A percentile compares a stretch with the other conserved stretches of the same genome.
These are phyloP conservation scores for Crotalus tigris DNA, from an alignment of 2,113 vertebrate species.

Conservation along the genomic window DNA sequence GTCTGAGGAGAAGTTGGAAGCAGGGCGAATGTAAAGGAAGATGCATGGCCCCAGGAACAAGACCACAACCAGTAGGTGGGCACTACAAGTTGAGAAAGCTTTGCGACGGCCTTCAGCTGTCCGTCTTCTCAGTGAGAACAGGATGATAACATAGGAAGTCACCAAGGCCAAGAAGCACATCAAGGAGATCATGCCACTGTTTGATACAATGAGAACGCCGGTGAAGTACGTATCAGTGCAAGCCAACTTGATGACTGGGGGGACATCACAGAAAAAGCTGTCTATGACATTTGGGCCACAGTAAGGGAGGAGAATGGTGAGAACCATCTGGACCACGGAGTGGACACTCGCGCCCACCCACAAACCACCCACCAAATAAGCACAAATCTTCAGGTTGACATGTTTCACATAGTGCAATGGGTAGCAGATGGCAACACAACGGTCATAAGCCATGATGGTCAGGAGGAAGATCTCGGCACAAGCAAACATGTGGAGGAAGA, in stretches of 20 bases:
- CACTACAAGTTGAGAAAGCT: slow-evolving; percentile 64
- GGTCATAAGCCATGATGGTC: slow-evolving; percentile 66
- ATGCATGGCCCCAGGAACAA: slow-evolving; percentile 62
- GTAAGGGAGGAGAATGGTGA: slow-evolving; percentile 58
- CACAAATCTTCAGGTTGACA: slow-evolving; percentile 51
- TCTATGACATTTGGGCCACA: slow-evolving; percentile 62
- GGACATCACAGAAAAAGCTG: slow-evolving; percentile 68
- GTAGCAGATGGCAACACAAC: slow-evolving; percentile 59
- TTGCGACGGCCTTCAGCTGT: slow-evolving; percentile 56
- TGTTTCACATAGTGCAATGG: slow-evolving; percentile 54
- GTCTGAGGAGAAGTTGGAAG: slow-evolving; percentile 51
- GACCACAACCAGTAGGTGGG: slow-evolving; percentile 61
- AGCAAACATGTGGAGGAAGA: slow-evolving; percentile 64
- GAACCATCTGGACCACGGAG: slow-evolving; percentile 56
- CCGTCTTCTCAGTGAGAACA: slow-evolving; percentile 55
- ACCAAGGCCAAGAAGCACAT: slow-evolving; percentile 57
- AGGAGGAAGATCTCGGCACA: slow-evolving; percentile 67
- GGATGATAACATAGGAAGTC: slow-evolving; percentile 57
- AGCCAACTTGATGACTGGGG: slow-evolving; percentile 59
- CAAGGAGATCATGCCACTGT: slow-evolving; percentile 63
- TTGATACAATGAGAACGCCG: slow-evolving; percentile 56
- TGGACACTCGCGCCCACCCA: slow-evolving; percentile 59
- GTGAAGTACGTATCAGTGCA: slow-evolving; percentile 60
- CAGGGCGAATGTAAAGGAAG: slow-evolving; percentile 57
- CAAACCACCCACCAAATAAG: slow-evolving; percentile 40